Percentiles rank a stretch among this genome's conserved stretches.
Conservation (phyloP, 2,888 invertebrate genomes). For the Ctenicera cuprea region DNA sequence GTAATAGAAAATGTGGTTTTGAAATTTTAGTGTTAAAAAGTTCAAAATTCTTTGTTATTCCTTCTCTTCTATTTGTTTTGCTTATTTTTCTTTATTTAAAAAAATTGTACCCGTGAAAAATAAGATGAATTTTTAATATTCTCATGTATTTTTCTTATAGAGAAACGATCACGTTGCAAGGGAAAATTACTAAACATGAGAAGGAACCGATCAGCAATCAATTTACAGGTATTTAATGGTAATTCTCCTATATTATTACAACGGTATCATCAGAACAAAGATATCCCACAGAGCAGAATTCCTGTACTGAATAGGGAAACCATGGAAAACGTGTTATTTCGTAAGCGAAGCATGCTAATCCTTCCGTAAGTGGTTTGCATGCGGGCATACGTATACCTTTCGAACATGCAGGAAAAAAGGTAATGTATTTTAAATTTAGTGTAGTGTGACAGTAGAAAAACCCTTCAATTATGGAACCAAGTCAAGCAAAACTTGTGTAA, state of each 20-base stretch:
- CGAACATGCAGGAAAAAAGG: constrained; percentile 5
- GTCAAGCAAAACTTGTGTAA: constrained; percentile 40
- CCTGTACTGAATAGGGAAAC: constrained; percentile 9
- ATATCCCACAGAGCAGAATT: constrained; percentile 2
- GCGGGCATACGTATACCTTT: background rate
- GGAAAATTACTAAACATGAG: too few species aligned
- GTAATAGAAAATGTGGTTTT: background rate
- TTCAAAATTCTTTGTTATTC: background rate
- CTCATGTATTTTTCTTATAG: too few species aligned
- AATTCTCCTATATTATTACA: background rate
- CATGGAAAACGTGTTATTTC: constrained; percentile 15
- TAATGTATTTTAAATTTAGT: constrained; percentile 34
- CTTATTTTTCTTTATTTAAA: too few species aligned
- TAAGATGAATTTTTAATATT: too few species aligned
- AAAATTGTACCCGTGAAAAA: too few species aligned
- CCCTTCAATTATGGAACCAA: constrained; percentile 41
- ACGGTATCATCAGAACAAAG: background rate
- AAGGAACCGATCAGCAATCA: too few species aligned
- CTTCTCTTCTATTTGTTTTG: background rate
- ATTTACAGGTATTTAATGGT: constrained; percentile 1
- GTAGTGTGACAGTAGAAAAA: constrained; percentile 46
- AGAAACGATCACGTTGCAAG: too few species aligned
- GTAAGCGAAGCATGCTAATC: constrained; percentile 11
- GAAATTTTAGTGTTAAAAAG: background rate
- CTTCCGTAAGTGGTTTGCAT: constrained; percentile 5